phyloP scores from a whole-genome alignment of 2,888 invertebrate genomes.

The Flabesymbios commensalis region DNA sequence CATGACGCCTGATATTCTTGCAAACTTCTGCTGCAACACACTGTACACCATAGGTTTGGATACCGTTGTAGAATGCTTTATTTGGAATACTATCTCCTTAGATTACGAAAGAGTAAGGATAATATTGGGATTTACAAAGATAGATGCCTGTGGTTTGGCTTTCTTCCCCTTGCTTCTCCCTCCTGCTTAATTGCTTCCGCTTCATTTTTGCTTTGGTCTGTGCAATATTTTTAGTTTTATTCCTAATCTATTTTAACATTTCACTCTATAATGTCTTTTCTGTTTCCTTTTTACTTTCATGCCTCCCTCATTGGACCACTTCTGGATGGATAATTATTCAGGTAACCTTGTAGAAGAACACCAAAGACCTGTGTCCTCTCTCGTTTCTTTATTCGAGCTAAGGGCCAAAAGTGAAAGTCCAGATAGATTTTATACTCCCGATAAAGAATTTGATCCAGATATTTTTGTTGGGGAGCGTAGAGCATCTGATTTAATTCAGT shows the following conservation, averaged over 20 bases:
- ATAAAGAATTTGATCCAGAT: neutral
- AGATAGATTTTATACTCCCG: neutral
- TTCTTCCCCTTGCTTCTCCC: neutral
- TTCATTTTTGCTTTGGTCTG: slow-evolving; percentile 6
- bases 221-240: slow-evolving; percentile 6
- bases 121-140: too few relatives aligned
- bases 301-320: slow-evolving; percentile 3
- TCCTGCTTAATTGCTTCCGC: neutral
- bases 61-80: too few relatives aligned
- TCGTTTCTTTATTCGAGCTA: neutral
- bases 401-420: neutral
- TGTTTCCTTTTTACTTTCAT: slow-evolving; percentile 8
- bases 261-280: too few relatives aligned
- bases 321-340: slow-evolving; percentile 1
- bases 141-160: too few relatives aligned
- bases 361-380: neutral
- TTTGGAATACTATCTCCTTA: too few relatives aligned
- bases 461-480: neutral
- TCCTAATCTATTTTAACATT: too few relatives aligned
- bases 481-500: neutral
- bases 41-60: neutral
- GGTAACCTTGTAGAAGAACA: neutral
- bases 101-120: too few relatives aligned
- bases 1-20: neutral
- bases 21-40: slow-evolving; percentile 7